Evolutionary conservation across 2,797 vertebrate species (phyloP).

Genomic region (Anguilla marmorata): DNA sequence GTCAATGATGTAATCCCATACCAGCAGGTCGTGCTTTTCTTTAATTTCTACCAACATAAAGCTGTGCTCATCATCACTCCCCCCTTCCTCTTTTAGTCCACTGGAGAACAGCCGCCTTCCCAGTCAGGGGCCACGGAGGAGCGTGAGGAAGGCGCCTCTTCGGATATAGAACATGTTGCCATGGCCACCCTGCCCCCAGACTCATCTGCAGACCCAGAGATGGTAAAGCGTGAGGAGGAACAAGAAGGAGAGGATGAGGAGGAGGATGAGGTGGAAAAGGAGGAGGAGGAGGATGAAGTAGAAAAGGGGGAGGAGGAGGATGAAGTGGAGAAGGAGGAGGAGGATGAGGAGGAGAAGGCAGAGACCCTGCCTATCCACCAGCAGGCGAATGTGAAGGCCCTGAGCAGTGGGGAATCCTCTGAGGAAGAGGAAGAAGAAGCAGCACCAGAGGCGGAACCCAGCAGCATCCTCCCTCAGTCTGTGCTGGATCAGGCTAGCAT

Average conservation of each 20-base stretch:
- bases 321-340: slow-evolving; percentile 35
- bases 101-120: slow-evolving; percentile 43
- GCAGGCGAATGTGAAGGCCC: slow-evolving; percentile 70
- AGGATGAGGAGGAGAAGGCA: slow-evolving; percentile 51
- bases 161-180: slow-evolving; percentile 34
- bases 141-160: slow-evolving; percentile 45
- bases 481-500: slow-evolving; percentile 83
- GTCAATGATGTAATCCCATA: neutral
- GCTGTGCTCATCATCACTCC: neutral
- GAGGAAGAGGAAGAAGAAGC: slow-evolving; percentile 66
- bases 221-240: slow-evolving; percentile 53
- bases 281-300: slow-evolving; percentile 49
- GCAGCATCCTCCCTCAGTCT: slow-evolving; percentile 79
- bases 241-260: slow-evolving; percentile 17
- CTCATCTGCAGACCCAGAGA: slow-evolving; percentile 30
- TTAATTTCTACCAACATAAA: neutral
- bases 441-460: slow-evolving; percentile 32
- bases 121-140: slow-evolving; percentile 30
- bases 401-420: slow-evolving; percentile 80
- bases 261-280: slow-evolving; percentile 49
- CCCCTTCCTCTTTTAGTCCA: slow-evolving; percentile 53
- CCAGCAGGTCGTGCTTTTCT: neutral
- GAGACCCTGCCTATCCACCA: slow-evolving; percentile 58
- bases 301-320: slow-evolving; percentile 30
- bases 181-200: slow-evolving; percentile 29